Percentiles rank a stretch among this genome's conserved stretches.
Conservation (phyloP, 2,888 invertebrate genomes). For the Shargacucullia verbasci region DNA sequence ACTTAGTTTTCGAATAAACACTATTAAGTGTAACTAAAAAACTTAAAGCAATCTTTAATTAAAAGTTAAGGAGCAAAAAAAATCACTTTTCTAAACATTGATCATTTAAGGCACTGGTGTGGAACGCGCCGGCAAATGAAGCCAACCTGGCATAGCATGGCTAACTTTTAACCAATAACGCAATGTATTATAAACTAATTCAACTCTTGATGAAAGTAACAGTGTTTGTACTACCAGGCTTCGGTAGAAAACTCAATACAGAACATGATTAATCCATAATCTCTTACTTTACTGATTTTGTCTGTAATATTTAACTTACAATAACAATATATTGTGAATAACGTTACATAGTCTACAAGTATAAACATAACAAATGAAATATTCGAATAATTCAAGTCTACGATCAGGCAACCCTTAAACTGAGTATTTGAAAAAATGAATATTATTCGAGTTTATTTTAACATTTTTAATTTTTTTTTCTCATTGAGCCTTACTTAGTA, state of each 20-base stretch:
- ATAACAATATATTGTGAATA: constrained; percentile 50
- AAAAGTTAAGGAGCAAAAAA: constrained; percentile 36
- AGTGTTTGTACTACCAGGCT: constrained; percentile 63
- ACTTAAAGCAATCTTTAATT: constrained; percentile 44
- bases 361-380: constrained; percentile 37
- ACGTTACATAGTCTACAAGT: constrained; percentile 56
- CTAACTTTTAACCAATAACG: constrained; percentile 22
- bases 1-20: constrained; percentile 45
- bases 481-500: constrained; percentile 12
- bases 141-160: constrained; percentile 29
- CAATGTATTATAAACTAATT: constrained; percentile 30
- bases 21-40: constrained; percentile 43
- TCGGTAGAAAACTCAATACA: constrained; percentile 37
- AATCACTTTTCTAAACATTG: constrained; percentile 54
- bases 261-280: constrained; percentile 16
- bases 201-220: constrained; percentile 37
- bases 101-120: constrained; percentile 73
- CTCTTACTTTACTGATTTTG: constrained; percentile 51
- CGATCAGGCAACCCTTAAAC: constrained; percentile 18
- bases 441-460: constrained; percentile 35
- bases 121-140: constrained; percentile 53
- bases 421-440: constrained; percentile 52
- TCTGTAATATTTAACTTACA: constrained; percentile 57
- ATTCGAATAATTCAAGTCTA: constrained; percentile 35
- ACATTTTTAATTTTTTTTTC: constrained; percentile 38